These are phyloP conservation scores for Sarcophaga caerulescens DNA, from an alignment of 2,888 invertebrate species.

Conservation along the genomic window DNA sequence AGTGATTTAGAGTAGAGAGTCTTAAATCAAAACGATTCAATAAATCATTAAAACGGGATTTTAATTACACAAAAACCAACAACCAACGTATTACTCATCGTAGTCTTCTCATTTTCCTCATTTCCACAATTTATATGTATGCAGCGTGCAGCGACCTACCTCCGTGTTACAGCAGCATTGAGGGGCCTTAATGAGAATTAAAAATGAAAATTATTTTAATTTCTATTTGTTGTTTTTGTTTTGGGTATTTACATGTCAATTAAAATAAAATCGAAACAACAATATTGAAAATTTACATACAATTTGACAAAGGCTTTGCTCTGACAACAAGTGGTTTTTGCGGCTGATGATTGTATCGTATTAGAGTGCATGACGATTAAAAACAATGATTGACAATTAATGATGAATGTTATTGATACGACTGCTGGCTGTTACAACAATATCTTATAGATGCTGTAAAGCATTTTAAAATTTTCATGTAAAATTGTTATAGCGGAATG, in stretches of 20 bases:
- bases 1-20: conserved; percentile 48
- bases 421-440: neutral
- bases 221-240: neutral
- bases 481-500: no score
- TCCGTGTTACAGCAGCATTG: conserved; percentile 2
- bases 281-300: neutral
- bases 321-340: conserved; percentile 40
- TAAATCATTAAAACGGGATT: conserved; percentile 5
- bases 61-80: no score
- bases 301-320: neutral
- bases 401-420: conserved; percentile 11
- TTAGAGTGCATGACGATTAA: neutral
- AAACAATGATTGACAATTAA: conserved; percentile 4
- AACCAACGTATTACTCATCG: no score
- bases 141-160: conserved; percentile 7
- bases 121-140: no score
- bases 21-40: conserved; percentile 29
- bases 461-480: no score
- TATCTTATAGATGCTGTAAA: no score
- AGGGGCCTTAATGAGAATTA: conserved; percentile 11
- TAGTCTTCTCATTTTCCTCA: no score
- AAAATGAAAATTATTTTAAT: neutral
- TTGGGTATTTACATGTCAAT: neutral
- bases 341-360: neutral
- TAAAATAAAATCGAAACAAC: neutral